These are phyloP conservation scores for Acanthisitta chloris DNA, from an alignment of 2,113 vertebrate genomes.

Conservation along the genomic window DNA sequence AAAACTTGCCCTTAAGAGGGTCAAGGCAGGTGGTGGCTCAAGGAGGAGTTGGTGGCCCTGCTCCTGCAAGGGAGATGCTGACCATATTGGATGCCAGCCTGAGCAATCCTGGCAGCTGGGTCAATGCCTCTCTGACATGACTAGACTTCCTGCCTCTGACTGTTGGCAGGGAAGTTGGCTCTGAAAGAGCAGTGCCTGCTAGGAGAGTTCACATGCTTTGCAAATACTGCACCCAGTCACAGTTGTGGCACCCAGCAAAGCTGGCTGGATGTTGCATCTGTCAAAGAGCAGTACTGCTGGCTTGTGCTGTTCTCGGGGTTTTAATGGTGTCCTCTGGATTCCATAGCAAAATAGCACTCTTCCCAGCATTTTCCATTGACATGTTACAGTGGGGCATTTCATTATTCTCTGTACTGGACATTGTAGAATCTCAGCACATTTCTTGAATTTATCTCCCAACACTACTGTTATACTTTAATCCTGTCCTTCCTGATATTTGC, in stretches of 20 bases:
- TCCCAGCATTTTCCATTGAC: not conserved
- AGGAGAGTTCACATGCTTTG: not conserved
- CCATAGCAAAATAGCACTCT: not conserved
- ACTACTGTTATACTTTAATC: not conserved
- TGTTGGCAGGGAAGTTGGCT: not conserved
- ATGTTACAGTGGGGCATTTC: not conserved
- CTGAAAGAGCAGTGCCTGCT: not conserved
- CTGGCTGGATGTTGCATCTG: not conserved
- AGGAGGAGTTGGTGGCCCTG: not conserved
- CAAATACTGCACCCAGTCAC: accelerated
- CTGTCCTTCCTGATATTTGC: not conserved
- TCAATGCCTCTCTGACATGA: not conserved
- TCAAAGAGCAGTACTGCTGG: not conserved
- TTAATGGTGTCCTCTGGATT: not conserved
- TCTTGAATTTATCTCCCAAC: conserved; percentile 16
- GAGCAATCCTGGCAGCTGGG: accelerated
- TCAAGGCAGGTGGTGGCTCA: not conserved
- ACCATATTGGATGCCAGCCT: accelerated
- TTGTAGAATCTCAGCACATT: not conserved
- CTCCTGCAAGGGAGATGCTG: accelerated
- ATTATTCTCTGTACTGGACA: not conserved
- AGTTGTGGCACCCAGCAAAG: not conserved
- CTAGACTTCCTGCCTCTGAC: not conserved
- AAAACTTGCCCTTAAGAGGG: not conserved
- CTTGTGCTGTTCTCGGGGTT: not conserved